Base-by-base conservation (phyloP, 2,888 invertebrate species). In the Ophonus ardosiacus region DNA sequence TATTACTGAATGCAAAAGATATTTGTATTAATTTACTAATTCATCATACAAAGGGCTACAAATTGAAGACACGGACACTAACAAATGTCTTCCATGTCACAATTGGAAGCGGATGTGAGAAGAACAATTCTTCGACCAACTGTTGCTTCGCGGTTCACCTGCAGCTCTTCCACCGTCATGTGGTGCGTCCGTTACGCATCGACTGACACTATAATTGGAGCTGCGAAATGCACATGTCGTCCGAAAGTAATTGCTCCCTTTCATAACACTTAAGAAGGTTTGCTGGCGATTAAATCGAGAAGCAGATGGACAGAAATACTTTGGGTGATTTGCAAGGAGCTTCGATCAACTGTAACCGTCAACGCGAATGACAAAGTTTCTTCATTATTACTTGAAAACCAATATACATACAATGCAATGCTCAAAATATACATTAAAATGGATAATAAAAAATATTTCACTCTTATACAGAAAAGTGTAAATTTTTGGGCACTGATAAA, bases 181-280 rank as follows among this genome's bases (percentile, higher is more conserved):
- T 82, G 82, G 82, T 57, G 68, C 68, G 82, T 82, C 38, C 82
- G 82, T 82, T 82, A 82, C 82, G 82, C 82, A 31, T 56, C 71
- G 57, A 21, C 63, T 81, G 81, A 43, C 51, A 21, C 43, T 15
- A 40, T 81, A 63, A 81, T 81, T 81, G 63, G 80, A 63, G 81
- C 17, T 81, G 81, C 81, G 43, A 81, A 81, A 81, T 81, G 81
- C 81, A 81, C 61, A 81, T 81, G 81, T 38, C 31, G 78, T 78
- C 57, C 57, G 18, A 4, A 24, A 68, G 68, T 68, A 68, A 68
- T 68, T 74, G 71, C 51, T 74, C 43, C 71, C 71, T 74, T 74
- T 74, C 71, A 74, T 74, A 74, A 74, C 71, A 74, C 71, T 74
- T 74, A 43, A 74, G 68, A 63, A 68, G 0, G 40, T 74, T 74